Evolutionary conservation across 1,140 invertebrate genomes (phyloP), one percentile per base, ranked within the genome.

Genomic region (Pantala flavescens): DNA sequence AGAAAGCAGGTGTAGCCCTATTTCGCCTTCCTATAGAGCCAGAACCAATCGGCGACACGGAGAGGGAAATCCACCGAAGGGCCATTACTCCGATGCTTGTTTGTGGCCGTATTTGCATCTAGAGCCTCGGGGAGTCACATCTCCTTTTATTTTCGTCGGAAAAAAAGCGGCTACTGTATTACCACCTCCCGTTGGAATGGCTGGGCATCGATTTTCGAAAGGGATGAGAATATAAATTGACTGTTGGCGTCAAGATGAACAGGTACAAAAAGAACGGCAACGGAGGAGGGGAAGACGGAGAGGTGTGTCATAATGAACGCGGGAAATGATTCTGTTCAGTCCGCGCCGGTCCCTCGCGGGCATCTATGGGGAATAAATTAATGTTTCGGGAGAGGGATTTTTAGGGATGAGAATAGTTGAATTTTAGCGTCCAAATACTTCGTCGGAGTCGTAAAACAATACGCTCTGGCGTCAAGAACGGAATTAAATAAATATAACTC

Each of bases 151-250:
- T 63, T 63, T 63, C 49, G 49, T 63, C 49, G 3, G 49, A 12
- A 21, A 14, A 63, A 12, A 21, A 63, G 5, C 49, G 12, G 49
- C 49, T 63, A 63, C 49, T 63, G 49, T 63, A 63, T 63, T 63
- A 63, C 49, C 49, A 12, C 49, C 49, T 63, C 49, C 49, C 49
- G 49, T 63, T 63, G 16, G 49, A 16, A 16, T 36, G 16, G 16
- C 49, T 63, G 49, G 49, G 49, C 49, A 63, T 63, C 49, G 49
- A 63, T 63, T 63, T 63, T 63, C 49, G 49, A 63, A 63, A 63
- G 49, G 49, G 49, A 63, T 63, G 49, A 63, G 49, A 63, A 63
- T 63, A 63, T 63, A 63, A 63, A 63, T 63, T 63, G 49, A 63
- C 49, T 63, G n/a, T 16, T 63, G 49, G 49, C 49, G 49, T 63